Evolutionary conservation across 1,140 invertebrate species (phyloP).

Genomic region (Sinonovacula constricta): DNA sequence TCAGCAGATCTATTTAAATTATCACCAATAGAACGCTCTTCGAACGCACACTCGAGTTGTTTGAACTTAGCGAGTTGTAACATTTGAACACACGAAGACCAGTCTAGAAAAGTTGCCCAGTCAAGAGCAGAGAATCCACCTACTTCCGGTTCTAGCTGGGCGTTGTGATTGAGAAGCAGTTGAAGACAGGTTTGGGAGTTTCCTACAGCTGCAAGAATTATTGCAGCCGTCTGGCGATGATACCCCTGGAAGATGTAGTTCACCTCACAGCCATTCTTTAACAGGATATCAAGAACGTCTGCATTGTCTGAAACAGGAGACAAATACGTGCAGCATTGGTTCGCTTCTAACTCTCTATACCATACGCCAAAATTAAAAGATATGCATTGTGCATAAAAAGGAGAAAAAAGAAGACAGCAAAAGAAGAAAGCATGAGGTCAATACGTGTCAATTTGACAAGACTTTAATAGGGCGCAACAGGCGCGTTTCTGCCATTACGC

Average conservation of each 20-base stretch:
- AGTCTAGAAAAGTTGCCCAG: constrained; percentile 33
- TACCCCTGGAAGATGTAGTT: constrained; percentile 45
- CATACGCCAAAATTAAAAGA: too few species aligned
- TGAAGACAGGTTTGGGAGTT: constrained; percentile 39
- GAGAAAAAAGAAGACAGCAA: too few species aligned
- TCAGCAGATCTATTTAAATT: neutral
- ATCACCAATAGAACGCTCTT: neutral
- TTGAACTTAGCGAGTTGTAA: constrained; percentile 37
- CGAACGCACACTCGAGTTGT: constrained; percentile 3
- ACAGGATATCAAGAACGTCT: constrained; percentile 25
- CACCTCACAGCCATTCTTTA: constrained; percentile 28
- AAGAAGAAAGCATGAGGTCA: too few species aligned
- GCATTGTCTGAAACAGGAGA: constrained; percentile 35
- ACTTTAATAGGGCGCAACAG: neutral
- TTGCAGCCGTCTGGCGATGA: constrained; percentile 27
- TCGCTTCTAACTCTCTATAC: too few species aligned
- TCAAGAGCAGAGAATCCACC: constrained; percentile 29
- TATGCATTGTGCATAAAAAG: too few species aligned
- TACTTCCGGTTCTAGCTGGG: constrained; percentile 17
- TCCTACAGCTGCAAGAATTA: constrained; percentile 29
- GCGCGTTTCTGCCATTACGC: too few species aligned
- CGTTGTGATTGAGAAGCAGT: constrained; percentile 43
- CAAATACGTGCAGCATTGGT: neutral
- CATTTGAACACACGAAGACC: constrained; percentile 19
- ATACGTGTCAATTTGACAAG: neutral